These are phyloP conservation scores for Scelioninae gen. 1 DNA, from an alignment of 2,888 invertebrate genomes.

Conservation along the genomic window DNA sequence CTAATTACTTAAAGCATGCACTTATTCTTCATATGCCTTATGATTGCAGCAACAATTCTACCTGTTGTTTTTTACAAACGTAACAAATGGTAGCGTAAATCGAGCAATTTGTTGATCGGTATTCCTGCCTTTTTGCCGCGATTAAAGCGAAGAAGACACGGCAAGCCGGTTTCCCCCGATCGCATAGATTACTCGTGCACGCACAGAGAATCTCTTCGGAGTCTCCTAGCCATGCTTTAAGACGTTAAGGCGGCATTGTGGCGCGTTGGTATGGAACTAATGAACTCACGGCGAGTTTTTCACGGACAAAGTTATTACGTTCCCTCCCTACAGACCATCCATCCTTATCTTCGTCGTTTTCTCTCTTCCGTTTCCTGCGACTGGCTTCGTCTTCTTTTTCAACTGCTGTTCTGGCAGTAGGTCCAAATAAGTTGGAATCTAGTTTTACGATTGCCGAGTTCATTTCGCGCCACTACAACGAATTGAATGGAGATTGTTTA, in stretches of 20 bases:
- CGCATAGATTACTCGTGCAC: constrained; percentile 70
- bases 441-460: constrained; percentile 59
- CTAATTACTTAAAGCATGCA: constrained; percentile 30
- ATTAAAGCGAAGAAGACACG: constrained; percentile 47
- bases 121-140: constrained; percentile 55
- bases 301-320: constrained; percentile 81
- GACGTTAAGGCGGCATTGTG: constrained; percentile 77
- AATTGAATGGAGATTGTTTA: constrained; percentile 58
- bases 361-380: constrained; percentile 67
- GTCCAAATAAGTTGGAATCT: constrained; percentile 62
- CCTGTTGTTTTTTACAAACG: constrained; percentile 18
- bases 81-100: constrained; percentile 58
- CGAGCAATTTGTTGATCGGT: constrained; percentile 65
- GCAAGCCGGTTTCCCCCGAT: constrained; percentile 71
- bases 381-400: constrained; percentile 45
- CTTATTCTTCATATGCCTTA: constrained; percentile 22
- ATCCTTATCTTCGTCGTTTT: constrained; percentile 16
- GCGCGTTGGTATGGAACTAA: constrained; percentile 82
- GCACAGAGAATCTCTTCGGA: constrained; percentile 65
- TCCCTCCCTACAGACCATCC: constrained; percentile 44
- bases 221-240: constrained; percentile 77
- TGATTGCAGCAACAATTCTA: constrained; percentile 33
- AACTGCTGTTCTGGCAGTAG: constrained; percentile 47
- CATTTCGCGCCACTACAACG: constrained; percentile 31
- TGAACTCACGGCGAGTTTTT: constrained; percentile 80